Evolutionary conservation across 2,113 vertebrate species (phyloP).

Genomic region (Mobula birostris): DNA sequence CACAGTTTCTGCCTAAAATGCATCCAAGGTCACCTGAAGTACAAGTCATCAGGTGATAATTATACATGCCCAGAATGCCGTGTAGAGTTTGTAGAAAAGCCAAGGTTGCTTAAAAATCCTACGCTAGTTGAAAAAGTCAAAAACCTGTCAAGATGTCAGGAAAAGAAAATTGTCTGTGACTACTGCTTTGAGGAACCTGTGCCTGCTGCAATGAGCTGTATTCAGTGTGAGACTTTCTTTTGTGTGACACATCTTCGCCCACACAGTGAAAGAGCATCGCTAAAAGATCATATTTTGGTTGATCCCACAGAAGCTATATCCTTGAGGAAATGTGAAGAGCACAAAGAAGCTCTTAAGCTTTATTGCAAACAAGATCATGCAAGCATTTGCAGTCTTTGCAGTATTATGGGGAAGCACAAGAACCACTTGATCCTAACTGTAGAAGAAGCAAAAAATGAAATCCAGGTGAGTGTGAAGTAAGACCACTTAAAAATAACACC

Average conservation of each 20-base stretch:
- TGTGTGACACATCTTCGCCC: slow-evolving; percentile 37
- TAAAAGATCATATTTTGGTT: slow-evolving; percentile 24
- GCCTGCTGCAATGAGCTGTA: slow-evolving; percentile 35
- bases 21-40: slow-evolving; percentile 47
- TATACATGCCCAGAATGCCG: slow-evolving; percentile 44
- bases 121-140: slow-evolving; percentile 36
- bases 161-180: slow-evolving; percentile 28
- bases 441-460: slow-evolving; percentile 38
- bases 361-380: slow-evolving; percentile 28
- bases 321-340: slow-evolving; percentile 30
- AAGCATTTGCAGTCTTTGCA: slow-evolving; percentile 35
- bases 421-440: slow-evolving; percentile 14
- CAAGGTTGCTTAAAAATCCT: slow-evolving; percentile 42
- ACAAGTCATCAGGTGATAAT: slow-evolving; percentile 43
- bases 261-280: slow-evolving; percentile 21
- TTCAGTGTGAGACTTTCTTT: slow-evolving; percentile 37
- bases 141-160: slow-evolving; percentile 27
- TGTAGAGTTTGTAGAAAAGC: slow-evolving; percentile 42
- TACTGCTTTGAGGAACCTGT: slow-evolving; percentile 36
- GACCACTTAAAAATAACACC: no score
- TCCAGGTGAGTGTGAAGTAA: slow-evolving; percentile 23
- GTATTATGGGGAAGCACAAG: slow-evolving; percentile 36
- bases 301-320: slow-evolving; percentile 15
- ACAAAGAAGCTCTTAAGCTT: slow-evolving; percentile 37
- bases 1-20: slow-evolving; percentile 42